phyloP scores from a whole-genome alignment of 2,888 invertebrate species.

The Andrena bucephala region DNA sequence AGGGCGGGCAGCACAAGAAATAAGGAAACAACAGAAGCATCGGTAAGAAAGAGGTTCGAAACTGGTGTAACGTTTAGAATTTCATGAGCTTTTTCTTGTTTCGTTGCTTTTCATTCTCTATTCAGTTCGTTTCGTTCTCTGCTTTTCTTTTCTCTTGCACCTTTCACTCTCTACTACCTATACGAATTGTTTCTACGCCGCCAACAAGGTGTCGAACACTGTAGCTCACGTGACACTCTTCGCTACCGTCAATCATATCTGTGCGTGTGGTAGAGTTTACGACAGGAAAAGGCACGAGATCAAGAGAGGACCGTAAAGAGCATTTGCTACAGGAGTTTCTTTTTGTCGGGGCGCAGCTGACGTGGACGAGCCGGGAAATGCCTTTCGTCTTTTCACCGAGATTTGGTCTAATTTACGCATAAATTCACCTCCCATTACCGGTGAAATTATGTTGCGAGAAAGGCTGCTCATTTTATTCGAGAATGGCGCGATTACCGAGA shows the following conservation, averaged over 20 bases:
- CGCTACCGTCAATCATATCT: conserved; percentile 62
- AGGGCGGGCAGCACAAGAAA: conserved; percentile 84
- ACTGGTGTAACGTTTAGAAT: conserved; percentile 34
- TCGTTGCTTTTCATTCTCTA: conserved; percentile 9
- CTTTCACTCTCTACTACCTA: conserved; percentile 45
- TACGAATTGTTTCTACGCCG: conserved; percentile 60
- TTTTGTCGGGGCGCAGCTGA: conserved; percentile 54
- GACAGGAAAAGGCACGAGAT: conserved; percentile 72
- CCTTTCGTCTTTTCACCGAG: not conserved
- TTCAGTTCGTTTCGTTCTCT: conserved; percentile 33
- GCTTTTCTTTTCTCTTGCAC: conserved; percentile 42
- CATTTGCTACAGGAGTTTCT: conserved; percentile 73
- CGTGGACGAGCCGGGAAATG: conserved; percentile 61
- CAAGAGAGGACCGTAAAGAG: conserved; percentile 81
- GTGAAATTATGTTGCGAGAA: conserved; percentile 22
- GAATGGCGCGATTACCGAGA: not conserved
- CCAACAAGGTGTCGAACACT: conserved; percentile 79
- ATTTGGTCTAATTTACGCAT: not conserved
- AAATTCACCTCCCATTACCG: conserved; percentile 12
- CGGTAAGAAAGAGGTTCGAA: conserved; percentile 77
- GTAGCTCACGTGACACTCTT: conserved; percentile 66
- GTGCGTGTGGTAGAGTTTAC: conserved; percentile 71
- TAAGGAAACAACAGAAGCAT: conserved; percentile 83
- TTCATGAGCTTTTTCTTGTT: not conserved
- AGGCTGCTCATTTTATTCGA: not conserved